phyloP scores from a whole-genome alignment of 2,888 invertebrate species.

The Asteroscopus sphinx region DNA sequence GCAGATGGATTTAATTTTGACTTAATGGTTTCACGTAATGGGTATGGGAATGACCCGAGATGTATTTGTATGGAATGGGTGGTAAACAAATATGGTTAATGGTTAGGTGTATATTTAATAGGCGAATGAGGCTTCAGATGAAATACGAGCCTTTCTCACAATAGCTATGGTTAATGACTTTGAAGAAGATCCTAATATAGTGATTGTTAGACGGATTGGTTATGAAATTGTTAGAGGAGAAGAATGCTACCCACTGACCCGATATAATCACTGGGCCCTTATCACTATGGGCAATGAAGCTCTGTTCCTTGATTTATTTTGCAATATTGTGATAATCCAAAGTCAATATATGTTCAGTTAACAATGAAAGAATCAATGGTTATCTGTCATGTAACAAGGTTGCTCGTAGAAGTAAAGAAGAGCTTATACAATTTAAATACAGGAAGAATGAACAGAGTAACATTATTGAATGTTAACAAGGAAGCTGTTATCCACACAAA shows the following conservation, averaged over 20 bases:
- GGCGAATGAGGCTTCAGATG: slow-evolving; percentile 3
- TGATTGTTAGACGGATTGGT: not conserved
- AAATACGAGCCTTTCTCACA: slow-evolving; percentile 10
- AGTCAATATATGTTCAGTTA: not conserved
- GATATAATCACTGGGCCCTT: not conserved
- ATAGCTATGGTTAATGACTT: slow-evolving; percentile 6
- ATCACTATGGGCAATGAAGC: too few species aligned
- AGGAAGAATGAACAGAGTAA: slow-evolving; percentile 26
- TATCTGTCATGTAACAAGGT: slow-evolving; percentile 6
- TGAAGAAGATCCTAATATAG: slow-evolving; percentile 9
- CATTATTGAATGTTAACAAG: slow-evolving; percentile 38
- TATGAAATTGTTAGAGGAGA: not conserved
- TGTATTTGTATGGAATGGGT: slow-evolving; percentile 23
- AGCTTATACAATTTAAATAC: slow-evolving; percentile 21
- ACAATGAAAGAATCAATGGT: slow-evolving; percentile 1
- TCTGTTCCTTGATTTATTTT: not conserved
- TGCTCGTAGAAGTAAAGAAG: slow-evolving; percentile 5
- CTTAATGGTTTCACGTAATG: slow-evolving; percentile 46
- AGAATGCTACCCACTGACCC: not conserved
- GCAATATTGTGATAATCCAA: not conserved
- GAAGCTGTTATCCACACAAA: slow-evolving; percentile 32
- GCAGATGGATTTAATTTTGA: slow-evolving; percentile 54
- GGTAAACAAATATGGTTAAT: slow-evolving; percentile 34
- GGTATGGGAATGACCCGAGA: slow-evolving; percentile 42
- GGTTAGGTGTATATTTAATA: slow-evolving; percentile 30